phyloP scores from a whole-genome alignment of 1,140 invertebrate genomes.

The Stegodyphus dumicola region DNA sequence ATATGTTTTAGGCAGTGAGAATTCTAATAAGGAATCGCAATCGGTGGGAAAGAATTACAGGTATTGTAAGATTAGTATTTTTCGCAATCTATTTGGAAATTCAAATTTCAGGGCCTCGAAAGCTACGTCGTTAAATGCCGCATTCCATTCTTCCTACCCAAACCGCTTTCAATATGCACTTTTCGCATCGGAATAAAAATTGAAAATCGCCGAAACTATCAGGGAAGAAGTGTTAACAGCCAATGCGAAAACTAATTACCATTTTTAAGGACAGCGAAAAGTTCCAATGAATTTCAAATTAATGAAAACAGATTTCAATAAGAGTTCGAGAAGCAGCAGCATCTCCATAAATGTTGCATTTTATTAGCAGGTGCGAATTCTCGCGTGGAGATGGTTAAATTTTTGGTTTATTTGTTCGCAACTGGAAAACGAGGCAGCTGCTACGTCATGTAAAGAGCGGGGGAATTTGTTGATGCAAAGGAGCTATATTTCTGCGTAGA shows the following conservation, averaged over 20 bases:
- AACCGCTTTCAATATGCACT: constrained; percentile 23
- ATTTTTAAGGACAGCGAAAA: constrained; percentile 55
- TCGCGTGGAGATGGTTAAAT: constrained; percentile 27
- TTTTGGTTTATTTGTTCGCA: constrained; percentile 55
- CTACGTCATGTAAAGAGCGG: constrained; percentile 47
- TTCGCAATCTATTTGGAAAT: no score
- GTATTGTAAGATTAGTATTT: no score
- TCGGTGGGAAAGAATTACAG: no score
- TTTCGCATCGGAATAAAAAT: constrained; percentile 23
- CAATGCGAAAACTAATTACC: constrained; percentile 54
- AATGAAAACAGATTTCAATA: constrained; percentile 55
- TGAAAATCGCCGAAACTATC: constrained; percentile 5
- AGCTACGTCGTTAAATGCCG: not conserved
- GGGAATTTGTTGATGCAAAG: constrained; percentile 39
- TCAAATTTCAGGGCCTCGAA: no score
- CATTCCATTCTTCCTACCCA: not conserved
- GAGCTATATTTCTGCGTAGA: constrained; percentile 46
- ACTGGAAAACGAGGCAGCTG: constrained; percentile 43
- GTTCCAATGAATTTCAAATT: constrained; percentile 49
- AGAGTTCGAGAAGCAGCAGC: constrained; percentile 1
- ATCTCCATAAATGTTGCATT: constrained; percentile 42
- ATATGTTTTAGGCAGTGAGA: no score
- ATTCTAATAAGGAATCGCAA: no score
- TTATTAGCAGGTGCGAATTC: constrained; percentile 51
- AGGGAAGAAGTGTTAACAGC: constrained; percentile 52